Evolutionary conservation across 2,797 vertebrate genomes (phyloP).

Genomic region (Meda fulgida): DNA sequence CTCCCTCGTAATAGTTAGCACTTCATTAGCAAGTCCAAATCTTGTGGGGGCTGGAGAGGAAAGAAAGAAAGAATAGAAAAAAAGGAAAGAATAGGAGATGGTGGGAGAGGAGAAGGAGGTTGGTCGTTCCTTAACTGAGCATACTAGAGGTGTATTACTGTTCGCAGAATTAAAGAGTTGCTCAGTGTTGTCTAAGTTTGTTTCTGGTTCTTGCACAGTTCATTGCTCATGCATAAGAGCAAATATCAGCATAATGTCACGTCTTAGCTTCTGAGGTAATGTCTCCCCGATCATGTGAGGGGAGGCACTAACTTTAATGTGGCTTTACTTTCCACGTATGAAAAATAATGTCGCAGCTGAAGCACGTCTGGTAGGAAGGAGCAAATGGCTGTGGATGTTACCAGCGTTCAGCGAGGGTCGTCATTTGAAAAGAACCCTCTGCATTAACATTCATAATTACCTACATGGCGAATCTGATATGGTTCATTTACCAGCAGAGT

Average conservation of each 20-base stretch:
- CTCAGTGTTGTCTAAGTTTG: slow-evolving; percentile 15
- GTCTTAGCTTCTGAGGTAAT: slow-evolving; percentile 25
- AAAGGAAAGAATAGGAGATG: slow-evolving; percentile 39
- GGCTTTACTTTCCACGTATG: slow-evolving; percentile 6
- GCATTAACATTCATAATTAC: slow-evolving; percentile 82
- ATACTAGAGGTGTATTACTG: slow-evolving; percentile 34
- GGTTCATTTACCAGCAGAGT: slow-evolving; percentile 88
- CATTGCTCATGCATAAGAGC: slow-evolving; percentile 1
- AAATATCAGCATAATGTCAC: slow-evolving; percentile 24
- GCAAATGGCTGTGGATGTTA: slow-evolving; percentile 47
- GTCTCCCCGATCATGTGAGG: slow-evolving; percentile 70
- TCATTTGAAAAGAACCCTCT: slow-evolving; percentile 57
- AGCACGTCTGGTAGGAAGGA: slow-evolving; percentile 21
- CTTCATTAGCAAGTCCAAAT: slow-evolving; percentile 63
- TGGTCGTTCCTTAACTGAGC: slow-evolving; percentile 16
- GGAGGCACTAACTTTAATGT: slow-evolving; percentile 13
- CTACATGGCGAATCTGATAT: slow-evolving; percentile 92
- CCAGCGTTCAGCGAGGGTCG: slow-evolving; percentile 53
- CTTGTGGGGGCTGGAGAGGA: slow-evolving; percentile 57
- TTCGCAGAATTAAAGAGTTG: background rate
- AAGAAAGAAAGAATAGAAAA: slow-evolving; percentile 45
- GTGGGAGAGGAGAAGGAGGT: slow-evolving; percentile 26
- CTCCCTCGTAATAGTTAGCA: slow-evolving; percentile 53
- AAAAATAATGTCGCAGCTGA: slow-evolving; percentile 9
- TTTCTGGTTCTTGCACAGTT: slow-evolving; percentile 20